Conservation (phyloP, 2,113 vertebrate species). For the Onychostoma macrolepis region DNA sequence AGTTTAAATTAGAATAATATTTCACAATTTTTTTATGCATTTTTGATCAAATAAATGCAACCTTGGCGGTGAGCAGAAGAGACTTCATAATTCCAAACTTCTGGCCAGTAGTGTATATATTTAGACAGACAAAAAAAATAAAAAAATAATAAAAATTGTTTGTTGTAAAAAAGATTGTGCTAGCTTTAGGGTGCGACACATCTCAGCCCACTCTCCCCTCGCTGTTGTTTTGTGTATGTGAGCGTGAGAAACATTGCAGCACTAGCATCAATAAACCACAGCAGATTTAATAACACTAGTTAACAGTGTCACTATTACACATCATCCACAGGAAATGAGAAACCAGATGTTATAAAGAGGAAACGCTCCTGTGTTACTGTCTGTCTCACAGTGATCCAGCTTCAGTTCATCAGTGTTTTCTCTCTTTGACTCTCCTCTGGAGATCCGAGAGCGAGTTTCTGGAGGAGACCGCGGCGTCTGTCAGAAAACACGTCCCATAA, state of each 20-base stretch:
- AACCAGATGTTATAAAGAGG: neutral
- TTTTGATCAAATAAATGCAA: neutral
- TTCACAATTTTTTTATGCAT: neutral
- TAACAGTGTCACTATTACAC: neutral
- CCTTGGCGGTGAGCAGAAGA: neutral
- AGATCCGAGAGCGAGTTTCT: neutral
- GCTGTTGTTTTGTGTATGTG: neutral
- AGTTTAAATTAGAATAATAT: no score
- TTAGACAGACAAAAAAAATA: neutral
- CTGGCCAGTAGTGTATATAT: neutral
- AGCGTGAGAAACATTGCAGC: neutral
- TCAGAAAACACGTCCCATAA: neutral
- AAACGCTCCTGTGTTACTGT: no score
- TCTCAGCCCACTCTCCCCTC: neutral
- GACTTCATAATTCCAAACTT: neutral
- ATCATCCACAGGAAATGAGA: neutral
- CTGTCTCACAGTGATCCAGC: neutral
- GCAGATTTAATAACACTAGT: neutral
- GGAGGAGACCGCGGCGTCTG: neutral
- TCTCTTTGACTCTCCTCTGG: neutral
- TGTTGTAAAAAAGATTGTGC: neutral
- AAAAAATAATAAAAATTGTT: no score
- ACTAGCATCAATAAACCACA: neutral
- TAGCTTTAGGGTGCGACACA: neutral
- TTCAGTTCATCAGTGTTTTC: neutral